A percentile compares a stretch with the other conserved stretches of the same genome.
Evolutionary conservation across 2,888 invertebrate genomes (phyloP).

Genomic region (Melinaea menophilus): DNA sequence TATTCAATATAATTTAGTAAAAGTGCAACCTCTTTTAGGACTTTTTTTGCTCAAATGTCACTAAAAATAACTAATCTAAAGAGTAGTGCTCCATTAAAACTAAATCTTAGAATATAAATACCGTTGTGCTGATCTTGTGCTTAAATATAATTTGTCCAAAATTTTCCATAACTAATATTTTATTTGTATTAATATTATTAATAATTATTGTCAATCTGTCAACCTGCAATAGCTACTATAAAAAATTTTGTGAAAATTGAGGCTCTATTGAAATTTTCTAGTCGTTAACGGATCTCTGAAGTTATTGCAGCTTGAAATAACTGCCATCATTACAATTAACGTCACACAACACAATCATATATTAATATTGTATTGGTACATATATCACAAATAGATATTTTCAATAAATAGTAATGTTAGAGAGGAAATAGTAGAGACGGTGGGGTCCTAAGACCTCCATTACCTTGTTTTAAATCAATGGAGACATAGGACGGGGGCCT

Average conservation of each 20-base stretch:
- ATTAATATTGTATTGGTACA: not conserved
- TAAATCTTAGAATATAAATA: not conserved
- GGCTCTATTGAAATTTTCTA: slow-evolving; percentile 49
- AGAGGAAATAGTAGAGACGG: too few relatives aligned
- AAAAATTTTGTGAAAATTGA: slow-evolving; percentile 33
- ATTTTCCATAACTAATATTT: not conserved
- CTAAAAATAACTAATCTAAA: slow-evolving; percentile 10
- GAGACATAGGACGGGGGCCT: too few relatives aligned
- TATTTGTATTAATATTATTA: slow-evolving; percentile 2
- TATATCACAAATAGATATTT: not conserved
- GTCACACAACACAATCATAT: slow-evolving; percentile 38
- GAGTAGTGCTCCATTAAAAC: not conserved
- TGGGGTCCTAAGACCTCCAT: too few relatives aligned
- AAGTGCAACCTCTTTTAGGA: slow-evolving; percentile 28
- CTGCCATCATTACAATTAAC: slow-evolving; percentile 52
- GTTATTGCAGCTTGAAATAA: slow-evolving; percentile 43
- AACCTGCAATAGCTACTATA: slow-evolving; percentile 36
- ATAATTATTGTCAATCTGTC: not conserved
- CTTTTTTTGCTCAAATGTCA: slow-evolving; percentile 35
- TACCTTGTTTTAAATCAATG: too few relatives aligned
- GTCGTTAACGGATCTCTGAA: slow-evolving; percentile 51
- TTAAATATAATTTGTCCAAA: not conserved
- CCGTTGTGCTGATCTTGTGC: not conserved
- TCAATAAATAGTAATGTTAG: too few relatives aligned
- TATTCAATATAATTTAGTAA: not conserved